Conservation (phyloP, 2,113 vertebrate genomes). For the Eubucco bourcierii region DNA sequence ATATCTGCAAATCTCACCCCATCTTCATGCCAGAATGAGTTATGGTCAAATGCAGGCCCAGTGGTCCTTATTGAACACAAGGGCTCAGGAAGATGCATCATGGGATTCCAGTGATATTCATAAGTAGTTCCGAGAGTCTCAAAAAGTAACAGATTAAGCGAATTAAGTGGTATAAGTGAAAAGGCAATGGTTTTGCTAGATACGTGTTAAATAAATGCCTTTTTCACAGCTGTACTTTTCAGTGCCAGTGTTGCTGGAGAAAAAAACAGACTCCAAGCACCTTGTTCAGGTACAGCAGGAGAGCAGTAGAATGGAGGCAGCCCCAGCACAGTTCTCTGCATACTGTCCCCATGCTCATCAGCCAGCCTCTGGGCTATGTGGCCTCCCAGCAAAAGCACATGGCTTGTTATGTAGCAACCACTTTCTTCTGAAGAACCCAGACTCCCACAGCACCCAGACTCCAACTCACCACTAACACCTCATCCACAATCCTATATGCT, state of each 20-base stretch:
- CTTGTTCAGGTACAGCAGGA: neutral
- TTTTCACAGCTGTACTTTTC: neutral
- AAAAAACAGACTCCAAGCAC: neutral
- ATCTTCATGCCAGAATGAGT: neutral
- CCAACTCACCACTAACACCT: neutral
- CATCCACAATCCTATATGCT: neutral
- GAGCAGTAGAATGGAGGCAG: neutral
- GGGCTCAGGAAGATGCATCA: neutral
- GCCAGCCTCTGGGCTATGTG: fast-evolving
- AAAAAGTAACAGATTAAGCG: neutral
- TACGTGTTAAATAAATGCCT: neutral
- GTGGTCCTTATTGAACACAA: neutral
- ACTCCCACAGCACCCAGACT: neutral
- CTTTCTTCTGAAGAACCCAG: neutral
- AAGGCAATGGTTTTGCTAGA: neutral
- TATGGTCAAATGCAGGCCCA: neutral
- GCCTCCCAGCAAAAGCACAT: neutral
- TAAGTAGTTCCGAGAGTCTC: neutral
- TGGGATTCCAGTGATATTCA: neutral
- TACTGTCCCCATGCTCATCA: fast-evolving
- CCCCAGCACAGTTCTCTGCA: fast-evolving
- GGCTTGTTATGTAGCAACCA: neutral
- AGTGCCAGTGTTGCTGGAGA: neutral
- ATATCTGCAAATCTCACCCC: neutral
- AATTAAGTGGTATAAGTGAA: neutral